Base-by-base conservation (phyloP, 2,797 vertebrate genomes). In the Catostomus latipinnis region DNA sequence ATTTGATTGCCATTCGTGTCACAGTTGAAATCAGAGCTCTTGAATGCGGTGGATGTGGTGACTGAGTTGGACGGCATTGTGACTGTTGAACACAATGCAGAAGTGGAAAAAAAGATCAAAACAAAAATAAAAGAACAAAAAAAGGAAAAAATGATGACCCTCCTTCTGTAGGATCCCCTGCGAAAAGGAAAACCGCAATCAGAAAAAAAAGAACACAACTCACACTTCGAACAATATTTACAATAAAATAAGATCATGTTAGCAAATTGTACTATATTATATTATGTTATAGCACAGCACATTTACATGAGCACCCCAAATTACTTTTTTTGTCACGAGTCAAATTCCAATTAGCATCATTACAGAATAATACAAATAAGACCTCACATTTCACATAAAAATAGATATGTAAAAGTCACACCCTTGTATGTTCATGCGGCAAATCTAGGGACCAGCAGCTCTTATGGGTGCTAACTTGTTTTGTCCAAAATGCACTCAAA, bases 61-160 rank as follows among this genome's bases (percentile, higher is more conserved):
- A 93, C 92, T 50, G 93, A 79, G 89, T 94, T 95, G 93, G 95
- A 95, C 90, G 94, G 95, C 95, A 96, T 96, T 71, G 78, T 83
- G 84, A 54, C 45, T 69, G 70, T 82, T 67, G 81, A 86, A 62
- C 65, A 82, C 72, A 82, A 63, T 60, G 76, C 22, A 65, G 85
- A 87, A 71, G 67, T 74, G 12, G 84, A 83, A 87, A 75, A 34
- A 34, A 73, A 86, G 86, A 68, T 84, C 46, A 87, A 90, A 82
- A 89, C 0, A 78, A 85, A 14, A 83, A 78, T 71, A 84, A 86
- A 82, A 76, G 22, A 82, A 81, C 52, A 84, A 86, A 34, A 79
- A 86, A 86, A 53, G 70, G 62, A 22, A 53, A 80, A 87, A 80
- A 58, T 34, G 10, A 90, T 88, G 91, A 89, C 89, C 91, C 90